Evolutionary conservation across 2,888 invertebrate species (phyloP).

Genomic region (Artemia sinica): DNA sequence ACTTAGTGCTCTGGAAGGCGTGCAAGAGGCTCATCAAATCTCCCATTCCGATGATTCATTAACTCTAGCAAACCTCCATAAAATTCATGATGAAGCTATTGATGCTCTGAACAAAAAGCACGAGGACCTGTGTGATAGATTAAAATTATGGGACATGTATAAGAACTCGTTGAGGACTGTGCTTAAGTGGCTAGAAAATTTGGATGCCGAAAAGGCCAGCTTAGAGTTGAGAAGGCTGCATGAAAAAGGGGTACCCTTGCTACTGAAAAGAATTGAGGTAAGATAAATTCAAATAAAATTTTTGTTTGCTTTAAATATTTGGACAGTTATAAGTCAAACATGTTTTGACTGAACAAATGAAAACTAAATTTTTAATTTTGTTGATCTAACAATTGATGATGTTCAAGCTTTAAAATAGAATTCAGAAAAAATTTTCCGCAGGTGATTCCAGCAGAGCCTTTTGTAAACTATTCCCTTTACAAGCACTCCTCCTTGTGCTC

Average conservation of each 20-base stretch:
- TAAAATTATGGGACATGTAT: slow-evolving; percentile 60
- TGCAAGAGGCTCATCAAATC: slow-evolving; percentile 33
- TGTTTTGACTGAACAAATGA: too few relatives aligned
- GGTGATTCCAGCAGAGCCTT: too few relatives aligned
- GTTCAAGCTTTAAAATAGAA: too few relatives aligned
- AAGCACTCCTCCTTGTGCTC: too few relatives aligned
- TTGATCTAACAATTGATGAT: too few relatives aligned
- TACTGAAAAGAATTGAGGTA: slow-evolving; percentile 47
- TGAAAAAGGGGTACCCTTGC: slow-evolving; percentile 51
- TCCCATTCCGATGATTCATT: slow-evolving; percentile 38
- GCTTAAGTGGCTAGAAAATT: slow-evolving; percentile 58
- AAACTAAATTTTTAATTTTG: too few relatives aligned
- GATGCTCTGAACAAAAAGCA: slow-evolving; percentile 60
- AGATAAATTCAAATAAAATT: not conserved
- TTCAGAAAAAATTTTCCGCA: too few relatives aligned
- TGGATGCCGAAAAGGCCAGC: slow-evolving; percentile 57
- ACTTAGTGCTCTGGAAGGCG: slow-evolving; percentile 25
- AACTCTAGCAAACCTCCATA: slow-evolving; percentile 18
- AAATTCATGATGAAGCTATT: slow-evolving; percentile 59
- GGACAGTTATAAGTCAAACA: too few relatives aligned
- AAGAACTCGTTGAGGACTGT: slow-evolving; percentile 49
- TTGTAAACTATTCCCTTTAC: too few relatives aligned
- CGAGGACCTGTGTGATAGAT: slow-evolving; percentile 43
- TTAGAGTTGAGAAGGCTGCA: slow-evolving; percentile 64
- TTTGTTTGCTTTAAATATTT: too few relatives aligned